Evolutionary conservation across 2,888 invertebrate genomes (phyloP).

Genomic region (Drosophila nigricruria): DNA sequence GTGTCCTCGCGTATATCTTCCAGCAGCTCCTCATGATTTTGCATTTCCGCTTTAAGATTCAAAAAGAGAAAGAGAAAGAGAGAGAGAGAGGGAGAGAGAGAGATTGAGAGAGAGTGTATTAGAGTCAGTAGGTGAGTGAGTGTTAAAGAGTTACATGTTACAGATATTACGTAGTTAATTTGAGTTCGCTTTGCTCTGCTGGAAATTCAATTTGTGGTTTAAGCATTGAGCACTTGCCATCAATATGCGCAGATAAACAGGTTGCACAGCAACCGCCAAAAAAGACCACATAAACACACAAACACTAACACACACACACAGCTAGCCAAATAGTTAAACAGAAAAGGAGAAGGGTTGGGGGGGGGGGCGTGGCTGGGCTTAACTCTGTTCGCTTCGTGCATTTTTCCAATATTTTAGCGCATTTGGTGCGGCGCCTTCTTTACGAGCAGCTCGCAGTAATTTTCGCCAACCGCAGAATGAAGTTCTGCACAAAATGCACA

Average conservation of each 20-base stretch:
- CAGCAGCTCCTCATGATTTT: slow-evolving; percentile 85
- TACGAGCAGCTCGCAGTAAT: slow-evolving; percentile 63
- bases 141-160: slow-evolving; percentile 50
- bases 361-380: background rate
- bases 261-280: slow-evolving; percentile 40
- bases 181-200: slow-evolving; percentile 48
- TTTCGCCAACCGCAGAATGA: slow-evolving; percentile 63
- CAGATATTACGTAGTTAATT: slow-evolving; percentile 59
- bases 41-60: slow-evolving; percentile 77
- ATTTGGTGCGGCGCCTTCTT: slow-evolving; percentile 49
- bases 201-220: slow-evolving; percentile 71
- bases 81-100: background rate
- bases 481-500: slow-evolving; percentile 59
- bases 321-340: slow-evolving; percentile 17
- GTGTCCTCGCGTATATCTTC: slow-evolving; percentile 85
- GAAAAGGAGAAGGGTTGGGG: no score
- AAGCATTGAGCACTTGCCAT: slow-evolving; percentile 30
- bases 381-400: slow-evolving; percentile 24
- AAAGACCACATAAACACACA: slow-evolving; percentile 41
- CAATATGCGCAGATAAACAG: slow-evolving; percentile 44
- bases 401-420: slow-evolving; percentile 59
- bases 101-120: background rate
- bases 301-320: slow-evolving; percentile 23
- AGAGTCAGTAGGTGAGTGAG: background rate
- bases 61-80: background rate